Evolutionary conservation across 1,140 invertebrate genomes (phyloP).

Genomic region (Bombus pascuorum): DNA sequence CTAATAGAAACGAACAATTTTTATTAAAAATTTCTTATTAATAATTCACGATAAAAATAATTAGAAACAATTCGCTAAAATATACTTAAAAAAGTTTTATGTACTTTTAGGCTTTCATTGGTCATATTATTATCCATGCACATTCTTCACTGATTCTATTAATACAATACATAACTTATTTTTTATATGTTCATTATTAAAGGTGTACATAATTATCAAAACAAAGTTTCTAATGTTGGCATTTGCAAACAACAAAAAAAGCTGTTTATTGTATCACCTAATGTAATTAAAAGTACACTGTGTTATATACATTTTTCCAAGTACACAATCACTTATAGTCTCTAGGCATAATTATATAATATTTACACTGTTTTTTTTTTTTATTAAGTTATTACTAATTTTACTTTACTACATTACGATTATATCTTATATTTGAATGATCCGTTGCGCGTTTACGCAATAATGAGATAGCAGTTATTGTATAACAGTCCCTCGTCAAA

Average conservation of each 20-base stretch:
- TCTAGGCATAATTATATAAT: conserved; percentile 80
- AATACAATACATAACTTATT: conserved; percentile 37
- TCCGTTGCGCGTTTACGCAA: conserved; percentile 75
- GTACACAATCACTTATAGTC: conserved; percentile 81
- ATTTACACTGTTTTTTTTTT: conserved; percentile 72
- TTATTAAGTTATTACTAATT: conserved; percentile 75
- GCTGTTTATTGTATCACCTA: conserved; percentile 81
- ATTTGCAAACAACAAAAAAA: conserved; percentile 83
- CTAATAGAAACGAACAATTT: conserved; percentile 35
- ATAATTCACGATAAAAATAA: conserved; percentile 41
- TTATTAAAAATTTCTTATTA: conserved; percentile 40
- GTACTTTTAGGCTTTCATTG: conserved; percentile 16
- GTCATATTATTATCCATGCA: conserved; percentile 21
- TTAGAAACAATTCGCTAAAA: conserved; percentile 34
- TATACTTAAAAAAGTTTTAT: neutral
- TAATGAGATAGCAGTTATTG: conserved; percentile 79
- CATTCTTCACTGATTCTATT: conserved; percentile 22
- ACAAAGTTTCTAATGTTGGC: conserved; percentile 59
- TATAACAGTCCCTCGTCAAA: conserved; percentile 82
- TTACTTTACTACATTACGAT: conserved; percentile 76
- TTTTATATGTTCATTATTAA: conserved; percentile 21
- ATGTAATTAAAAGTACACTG: conserved; percentile 83
- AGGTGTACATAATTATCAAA: conserved; percentile 45
- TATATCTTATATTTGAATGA: conserved; percentile 64
- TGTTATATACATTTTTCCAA: conserved; percentile 83